Percentiles rank a stretch among this genome's conserved stretches.
phyloP scores from a whole-genome alignment of 2,888 invertebrate genomes.

The Plutella xylostella region DNA sequence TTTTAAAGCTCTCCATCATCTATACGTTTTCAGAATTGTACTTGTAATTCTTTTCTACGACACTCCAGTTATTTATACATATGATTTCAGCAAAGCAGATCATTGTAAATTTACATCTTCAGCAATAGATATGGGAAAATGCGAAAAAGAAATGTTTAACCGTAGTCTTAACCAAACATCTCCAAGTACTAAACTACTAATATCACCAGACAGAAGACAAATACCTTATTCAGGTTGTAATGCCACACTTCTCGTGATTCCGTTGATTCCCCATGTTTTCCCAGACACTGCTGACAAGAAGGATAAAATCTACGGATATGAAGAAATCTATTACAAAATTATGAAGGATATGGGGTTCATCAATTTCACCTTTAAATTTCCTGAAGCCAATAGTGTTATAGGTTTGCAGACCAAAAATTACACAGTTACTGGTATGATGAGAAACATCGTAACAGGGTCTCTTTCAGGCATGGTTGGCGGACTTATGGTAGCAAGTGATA shows the following conservation, averaged over 20 bases:
- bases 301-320: background rate
- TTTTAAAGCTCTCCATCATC: slow-evolving; percentile 10
- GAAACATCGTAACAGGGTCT: background rate
- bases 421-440: background rate
- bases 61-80: background rate
- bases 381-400: background rate
- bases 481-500: background rate
- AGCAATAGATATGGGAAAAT: background rate
- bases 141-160: background rate
- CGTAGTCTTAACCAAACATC: background rate
- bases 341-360: background rate
- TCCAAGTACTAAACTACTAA: too few species aligned
- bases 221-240: background rate
- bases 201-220: background rate
- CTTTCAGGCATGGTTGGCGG: background rate
- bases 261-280: background rate
- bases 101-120: background rate
- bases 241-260: background rate
- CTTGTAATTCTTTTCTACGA: background rate
- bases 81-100: background rate
- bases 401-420: background rate
- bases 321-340: background rate
- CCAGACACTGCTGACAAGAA: background rate
- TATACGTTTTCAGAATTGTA: slow-evolving; percentile 12
- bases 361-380: background rate